Evolutionary conservation across 2,113 vertebrate genomes (phyloP).

Genomic region (Corythornis madagascariensis): DNA sequence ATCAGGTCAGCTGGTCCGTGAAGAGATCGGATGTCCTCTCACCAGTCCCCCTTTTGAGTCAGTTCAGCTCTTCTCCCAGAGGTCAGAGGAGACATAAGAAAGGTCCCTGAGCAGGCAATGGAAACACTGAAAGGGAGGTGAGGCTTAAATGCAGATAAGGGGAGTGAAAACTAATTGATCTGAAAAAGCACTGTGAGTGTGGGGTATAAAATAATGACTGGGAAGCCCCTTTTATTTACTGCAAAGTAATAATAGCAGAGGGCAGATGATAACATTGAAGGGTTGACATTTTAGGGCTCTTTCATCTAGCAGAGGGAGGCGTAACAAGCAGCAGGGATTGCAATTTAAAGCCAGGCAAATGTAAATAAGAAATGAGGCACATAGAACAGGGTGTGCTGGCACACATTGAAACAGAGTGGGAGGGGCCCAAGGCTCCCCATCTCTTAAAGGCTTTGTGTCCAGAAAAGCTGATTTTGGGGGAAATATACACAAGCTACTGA

Average conservation of each 20-base stretch:
- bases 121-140: conserved; percentile 30
- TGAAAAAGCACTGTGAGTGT: conserved; percentile 1
- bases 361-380: conserved; percentile 36
- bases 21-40: not conserved
- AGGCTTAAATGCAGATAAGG: conserved; percentile 45
- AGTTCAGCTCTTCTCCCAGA: not conserved
- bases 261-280: conserved; percentile 4
- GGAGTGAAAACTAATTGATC: conserved; percentile 51
- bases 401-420: not conserved
- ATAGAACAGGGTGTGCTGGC: not conserved
- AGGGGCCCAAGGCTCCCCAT: not conserved
- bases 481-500: not conserved
- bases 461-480: not conserved
- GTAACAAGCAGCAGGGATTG: not conserved
- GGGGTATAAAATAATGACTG: conserved; percentile 56
- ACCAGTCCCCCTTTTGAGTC: not conserved
- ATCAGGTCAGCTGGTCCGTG: not conserved
- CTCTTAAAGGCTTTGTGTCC: not conserved
- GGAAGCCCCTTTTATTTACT: conserved; percentile 39
- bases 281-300: conserved; percentile 17
- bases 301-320: conserved; percentile 24
- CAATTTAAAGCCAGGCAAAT: conserved; percentile 22
- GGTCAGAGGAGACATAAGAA: conserved; percentile 17
- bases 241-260: not conserved
- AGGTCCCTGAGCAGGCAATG: not conserved